Base-by-base conservation (phyloP, 2,888 invertebrate species). In the Helleia helle region DNA sequence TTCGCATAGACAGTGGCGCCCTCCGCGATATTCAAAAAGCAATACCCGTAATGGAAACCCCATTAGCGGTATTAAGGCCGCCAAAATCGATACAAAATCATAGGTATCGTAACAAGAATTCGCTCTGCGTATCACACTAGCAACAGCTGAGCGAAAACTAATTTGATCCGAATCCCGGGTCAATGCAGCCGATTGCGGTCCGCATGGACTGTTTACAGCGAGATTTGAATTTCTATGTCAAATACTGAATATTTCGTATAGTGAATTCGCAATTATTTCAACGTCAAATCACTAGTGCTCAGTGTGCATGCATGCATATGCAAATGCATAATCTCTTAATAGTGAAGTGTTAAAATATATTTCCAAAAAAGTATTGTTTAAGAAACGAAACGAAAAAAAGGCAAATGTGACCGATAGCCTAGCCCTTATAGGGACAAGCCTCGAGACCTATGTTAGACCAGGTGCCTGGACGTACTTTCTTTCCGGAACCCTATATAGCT, bases 221-320 rank as follows among this genome's bases (percentile, higher is more conserved):
- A 58, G 59, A 59, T 58, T 59, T 22, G 22, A 22, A 22, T 22
- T 7, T 22, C 22, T 22, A 8, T 22, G 22, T 22, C 22, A 22
- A 22, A 22, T 22, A 5, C 22, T 7, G 2, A 3, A 2, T 3
- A n/a, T 22, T 22, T 5, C 22, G 22, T 3, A 2, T 5, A 22
- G 5, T 22, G 22, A 22, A 22, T 22, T 8, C 2, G 7, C 8
- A 22, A 22, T 22, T 5, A 22, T 22, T 22, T 5, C 22, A 7
- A 15, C 15, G 15, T 15, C n/a, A n/a, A n/a, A n/a, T n/a, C 15
- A 15, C 15, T n/a, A n/a, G n/a, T n/a, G n/a, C n/a, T n/a, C n/a
- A n/a, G n/a, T n/a, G n/a, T n/a, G n/a, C n/a, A n/a, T n/a, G n/a
- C n/a, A n/a, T n/a, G n/a, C n/a, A n/a, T n/a, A n/a, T n/a, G n/a